A percentile compares a stretch with the other conserved stretches of the same genome.
These are phyloP conservation scores for Lasioglossum baleicum DNA, from an alignment of 1,140 invertebrate species.

Conservation along the genomic window DNA sequence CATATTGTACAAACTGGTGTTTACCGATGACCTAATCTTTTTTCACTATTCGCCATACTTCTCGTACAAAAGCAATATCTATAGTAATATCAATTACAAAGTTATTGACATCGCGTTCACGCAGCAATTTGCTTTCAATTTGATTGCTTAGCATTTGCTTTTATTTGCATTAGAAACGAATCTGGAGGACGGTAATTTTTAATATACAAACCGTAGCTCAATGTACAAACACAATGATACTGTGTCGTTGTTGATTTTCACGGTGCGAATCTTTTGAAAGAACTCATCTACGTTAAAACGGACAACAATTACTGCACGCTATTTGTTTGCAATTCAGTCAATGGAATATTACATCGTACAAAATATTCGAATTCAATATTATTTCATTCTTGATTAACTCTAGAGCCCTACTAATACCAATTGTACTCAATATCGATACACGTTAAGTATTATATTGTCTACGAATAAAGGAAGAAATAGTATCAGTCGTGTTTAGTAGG, in stretches of 20 bases:
- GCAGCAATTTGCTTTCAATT: background rate
- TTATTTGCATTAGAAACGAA: background rate
- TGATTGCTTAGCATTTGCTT: background rate
- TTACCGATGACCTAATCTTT: background rate
- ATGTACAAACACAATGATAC: slow-evolving; percentile 1
- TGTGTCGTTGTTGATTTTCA: background rate
- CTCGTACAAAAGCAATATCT: slow-evolving; percentile 12
- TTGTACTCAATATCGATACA: slow-evolving; percentile 17
- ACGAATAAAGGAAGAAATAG: slow-evolving; percentile 33
- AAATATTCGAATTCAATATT: slow-evolving; percentile 20
- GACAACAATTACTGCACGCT: background rate
- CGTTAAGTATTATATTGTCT: slow-evolving; percentile 33
- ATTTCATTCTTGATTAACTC: slow-evolving; percentile 16
- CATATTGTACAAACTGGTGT: slow-evolving; percentile 7
- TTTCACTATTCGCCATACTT: background rate
- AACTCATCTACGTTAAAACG: background rate
- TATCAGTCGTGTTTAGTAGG: slow-evolving; percentile 25
- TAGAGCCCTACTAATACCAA: slow-evolving; percentile 24
- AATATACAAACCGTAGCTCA: background rate
- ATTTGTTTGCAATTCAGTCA: slow-evolving; percentile 29
- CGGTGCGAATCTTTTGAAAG: background rate
- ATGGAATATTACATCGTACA: slow-evolving; percentile 28
- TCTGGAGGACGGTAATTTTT: slow-evolving; percentile 35
- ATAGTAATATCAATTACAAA: slow-evolving; percentile 10
- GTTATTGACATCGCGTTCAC: slow-evolving; percentile 19